A percentile compares a stretch with the other conserved stretches of the same genome.
These are phyloP conservation scores for Hycleus phaleratus DNA, from an alignment of 1,140 invertebrate genomes.

Conservation along the genomic window DNA sequence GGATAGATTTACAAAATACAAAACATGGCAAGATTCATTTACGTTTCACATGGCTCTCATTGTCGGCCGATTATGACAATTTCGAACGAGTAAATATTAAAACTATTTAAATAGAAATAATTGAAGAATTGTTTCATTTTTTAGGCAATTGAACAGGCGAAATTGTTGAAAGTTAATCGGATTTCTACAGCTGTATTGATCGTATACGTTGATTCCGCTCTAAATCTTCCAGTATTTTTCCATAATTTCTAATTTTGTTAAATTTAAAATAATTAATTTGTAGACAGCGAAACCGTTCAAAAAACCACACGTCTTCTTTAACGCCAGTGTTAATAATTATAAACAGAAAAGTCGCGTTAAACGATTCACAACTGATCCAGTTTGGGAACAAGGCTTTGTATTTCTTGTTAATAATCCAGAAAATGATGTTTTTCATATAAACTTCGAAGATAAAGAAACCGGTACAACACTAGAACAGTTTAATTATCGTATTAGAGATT, in stretches of 20 bases:
- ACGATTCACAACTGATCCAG: conserved; percentile 61
- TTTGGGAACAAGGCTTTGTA: conserved; percentile 73
- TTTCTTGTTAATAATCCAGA: conserved; percentile 84
- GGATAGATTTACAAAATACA: conserved; percentile 83
- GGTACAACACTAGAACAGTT: conserved; percentile 22
- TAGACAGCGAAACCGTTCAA: conserved; percentile 56
- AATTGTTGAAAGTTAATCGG: conserved; percentile 61
- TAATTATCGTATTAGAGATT: conserved; percentile 21
- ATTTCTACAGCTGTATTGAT: conserved; percentile 73
- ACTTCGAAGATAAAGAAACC: conserved; percentile 38
- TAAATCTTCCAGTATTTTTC: conserved; percentile 71
- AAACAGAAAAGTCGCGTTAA: conserved; percentile 59
- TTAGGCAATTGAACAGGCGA: conserved; percentile 57
- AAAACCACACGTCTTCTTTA: conserved; percentile 68
- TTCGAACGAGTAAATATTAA: conserved; percentile 50
- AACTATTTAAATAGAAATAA: conserved; percentile 1
- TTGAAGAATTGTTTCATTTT: conserved; percentile 8
- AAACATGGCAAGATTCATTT: conserved; percentile 86
- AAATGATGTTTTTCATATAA: conserved; percentile 68
- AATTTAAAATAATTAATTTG: conserved; percentile 17
- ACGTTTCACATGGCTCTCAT: conserved; percentile 74
- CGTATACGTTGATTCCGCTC: conserved; percentile 80
- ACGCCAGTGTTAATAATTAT: conserved; percentile 59
- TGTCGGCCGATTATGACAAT: conserved; percentile 60
- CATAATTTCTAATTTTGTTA: not conserved